Conservation (phyloP, 2,888 invertebrate genomes). For the Anthophora plumipes region DNA sequence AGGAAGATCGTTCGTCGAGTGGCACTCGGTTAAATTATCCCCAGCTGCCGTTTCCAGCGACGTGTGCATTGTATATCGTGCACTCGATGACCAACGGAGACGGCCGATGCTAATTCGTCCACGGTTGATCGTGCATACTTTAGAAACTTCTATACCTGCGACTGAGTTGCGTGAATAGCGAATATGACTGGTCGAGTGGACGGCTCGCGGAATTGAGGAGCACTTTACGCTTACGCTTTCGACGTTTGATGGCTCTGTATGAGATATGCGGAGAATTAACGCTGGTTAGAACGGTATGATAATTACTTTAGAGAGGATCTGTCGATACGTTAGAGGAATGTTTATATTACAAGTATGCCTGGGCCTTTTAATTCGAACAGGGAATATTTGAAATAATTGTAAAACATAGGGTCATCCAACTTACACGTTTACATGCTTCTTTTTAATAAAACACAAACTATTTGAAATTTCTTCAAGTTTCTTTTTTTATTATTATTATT, state of each 20-base stretch:
- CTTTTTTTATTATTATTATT: too few species aligned
- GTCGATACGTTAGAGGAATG: too few species aligned
- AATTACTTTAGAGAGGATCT: not conserved
- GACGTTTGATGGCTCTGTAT: constrained; percentile 1
- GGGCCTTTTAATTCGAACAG: too few species aligned
- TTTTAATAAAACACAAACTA: too few species aligned
- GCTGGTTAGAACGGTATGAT: not conserved
- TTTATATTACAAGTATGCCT: too few species aligned
- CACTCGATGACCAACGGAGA: not conserved
- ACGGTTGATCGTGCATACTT: constrained; percentile 21
- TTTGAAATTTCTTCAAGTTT: too few species aligned
- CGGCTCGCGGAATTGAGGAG: not conserved
- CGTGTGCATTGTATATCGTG: constrained; percentile 40
- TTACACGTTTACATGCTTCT: too few species aligned
- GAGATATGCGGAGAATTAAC: not conserved
- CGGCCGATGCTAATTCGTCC: constrained; percentile 8
- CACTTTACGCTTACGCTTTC: constrained; percentile 7
- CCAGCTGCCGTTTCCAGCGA: constrained; percentile 41
- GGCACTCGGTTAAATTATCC: constrained; percentile 55
- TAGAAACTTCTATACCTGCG: constrained; percentile 6
- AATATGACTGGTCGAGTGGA: not conserved
- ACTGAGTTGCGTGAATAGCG: not conserved
- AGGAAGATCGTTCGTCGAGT: constrained; percentile 58
- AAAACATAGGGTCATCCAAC: too few species aligned
- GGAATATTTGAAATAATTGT: too few species aligned